These are phyloP conservation scores for Melinaea marsaeus DNA, from an alignment of 2,888 invertebrate genomes.

Conservation along the genomic window DNA sequence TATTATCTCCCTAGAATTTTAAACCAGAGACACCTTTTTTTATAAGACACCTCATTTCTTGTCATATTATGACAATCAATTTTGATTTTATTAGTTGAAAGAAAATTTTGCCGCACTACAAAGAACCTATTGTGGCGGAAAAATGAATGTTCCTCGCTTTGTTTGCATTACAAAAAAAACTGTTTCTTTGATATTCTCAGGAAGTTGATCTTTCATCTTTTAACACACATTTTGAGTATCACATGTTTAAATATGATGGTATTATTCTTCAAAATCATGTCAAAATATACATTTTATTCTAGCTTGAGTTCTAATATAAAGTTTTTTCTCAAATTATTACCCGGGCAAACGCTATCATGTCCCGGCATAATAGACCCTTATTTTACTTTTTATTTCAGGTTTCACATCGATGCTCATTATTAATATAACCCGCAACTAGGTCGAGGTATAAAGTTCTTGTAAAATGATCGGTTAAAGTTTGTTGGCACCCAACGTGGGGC, in stretches of 20 bases:
- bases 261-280: no score
- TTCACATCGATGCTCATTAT: conserved; percentile 8
- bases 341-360: no score
- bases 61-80: background rate
- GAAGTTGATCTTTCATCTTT: conserved; percentile 16
- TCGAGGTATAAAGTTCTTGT: conserved; percentile 39
- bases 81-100: conserved; percentile 17
- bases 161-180: conserved; percentile 21
- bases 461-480: conserved; percentile 41
- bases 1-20: no score
- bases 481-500: conserved; percentile 50
- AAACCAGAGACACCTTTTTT: no score
- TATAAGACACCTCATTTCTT: no score
- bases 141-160: conserved; percentile 19
- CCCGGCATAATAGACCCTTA: background rate
- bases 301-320: no score
- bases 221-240: no score
- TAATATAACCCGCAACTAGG: conserved; percentile 25
- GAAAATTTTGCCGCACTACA: conserved; percentile 21
- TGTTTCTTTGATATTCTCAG: conserved; percentile 12
- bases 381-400: conserved; percentile 9
- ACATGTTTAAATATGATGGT: no score
- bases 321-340: no score
- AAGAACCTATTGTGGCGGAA: conserved; percentile 18
- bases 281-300: no score